phyloP scores from a whole-genome alignment of 2,888 invertebrate genomes.

The Xestia ashworthii region DNA sequence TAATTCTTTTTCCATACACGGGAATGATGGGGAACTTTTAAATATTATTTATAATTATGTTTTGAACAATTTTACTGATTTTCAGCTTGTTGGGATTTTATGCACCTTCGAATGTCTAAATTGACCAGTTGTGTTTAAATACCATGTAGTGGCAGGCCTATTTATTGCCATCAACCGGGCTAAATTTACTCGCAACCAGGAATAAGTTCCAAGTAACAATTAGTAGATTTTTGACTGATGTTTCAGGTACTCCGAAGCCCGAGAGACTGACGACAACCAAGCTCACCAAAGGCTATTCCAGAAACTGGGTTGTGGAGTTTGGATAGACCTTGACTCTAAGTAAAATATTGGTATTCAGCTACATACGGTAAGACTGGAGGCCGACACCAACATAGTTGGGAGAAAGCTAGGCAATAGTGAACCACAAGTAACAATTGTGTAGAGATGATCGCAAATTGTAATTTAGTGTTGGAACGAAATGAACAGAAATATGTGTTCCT shows the following conservation, averaged over 20 bases:
- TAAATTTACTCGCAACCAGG: neutral
- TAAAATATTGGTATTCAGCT: neutral
- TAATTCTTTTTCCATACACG: too few relatives aligned
- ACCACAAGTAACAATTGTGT: neutral
- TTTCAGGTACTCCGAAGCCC: neutral
- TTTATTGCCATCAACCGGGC: neutral
- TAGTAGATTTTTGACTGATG: neutral
- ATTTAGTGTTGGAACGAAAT: constrained; percentile 11
- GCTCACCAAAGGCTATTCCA: neutral
- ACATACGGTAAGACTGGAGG: neutral
- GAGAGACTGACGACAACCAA: neutral
- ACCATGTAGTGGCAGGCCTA: neutral
- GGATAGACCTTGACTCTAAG: neutral
- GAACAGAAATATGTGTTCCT: constrained; percentile 9
- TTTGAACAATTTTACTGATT: too few relatives aligned
- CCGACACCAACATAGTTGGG: neutral
- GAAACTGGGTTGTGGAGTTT: neutral
- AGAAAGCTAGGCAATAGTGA: neutral
- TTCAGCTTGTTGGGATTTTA: too few relatives aligned
- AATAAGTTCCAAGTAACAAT: neutral
- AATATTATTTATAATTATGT: too few relatives aligned
- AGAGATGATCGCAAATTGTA: constrained; percentile 4
- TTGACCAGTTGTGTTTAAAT: neutral
- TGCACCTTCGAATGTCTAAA: too few relatives aligned
- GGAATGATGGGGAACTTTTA: too few relatives aligned